Evolutionary conservation across 2,113 vertebrate genomes (phyloP).

Genomic region (Hylia prasina): DNA sequence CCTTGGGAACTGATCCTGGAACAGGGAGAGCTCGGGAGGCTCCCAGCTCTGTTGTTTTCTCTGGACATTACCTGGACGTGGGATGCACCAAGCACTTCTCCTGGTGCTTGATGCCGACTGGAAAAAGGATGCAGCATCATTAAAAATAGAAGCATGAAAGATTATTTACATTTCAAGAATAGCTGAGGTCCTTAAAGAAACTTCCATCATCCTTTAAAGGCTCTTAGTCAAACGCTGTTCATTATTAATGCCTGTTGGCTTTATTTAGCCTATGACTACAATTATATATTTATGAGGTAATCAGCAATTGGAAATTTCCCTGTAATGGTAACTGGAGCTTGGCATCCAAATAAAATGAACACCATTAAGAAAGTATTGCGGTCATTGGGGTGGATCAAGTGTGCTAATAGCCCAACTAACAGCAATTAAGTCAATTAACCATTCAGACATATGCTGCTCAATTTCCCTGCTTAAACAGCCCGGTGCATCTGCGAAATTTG

Average conservation of each 20-base stretch:
- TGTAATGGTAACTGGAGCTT: conserved; percentile 83
- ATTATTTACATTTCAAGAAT: conserved; percentile 71
- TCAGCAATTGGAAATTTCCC: conserved; percentile 82
- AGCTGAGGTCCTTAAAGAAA: conserved; percentile 54
- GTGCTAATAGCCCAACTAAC: conserved; percentile 80
- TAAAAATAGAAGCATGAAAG: conserved; percentile 68
- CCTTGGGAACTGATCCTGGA: background rate
- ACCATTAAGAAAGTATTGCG: conserved; percentile 76
- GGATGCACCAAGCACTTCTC: background rate
- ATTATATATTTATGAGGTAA: conserved; percentile 83
- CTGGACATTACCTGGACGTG: background rate
- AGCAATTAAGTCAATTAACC: conserved; percentile 86
- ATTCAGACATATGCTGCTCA: conserved; percentile 79
- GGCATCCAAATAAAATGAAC: conserved; percentile 74
- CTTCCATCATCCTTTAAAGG: conserved; percentile 52
- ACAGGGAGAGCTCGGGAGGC: rapidly evolving
- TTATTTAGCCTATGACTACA: conserved; percentile 77
- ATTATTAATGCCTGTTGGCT: conserved; percentile 76
- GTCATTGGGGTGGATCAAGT: conserved; percentile 81
- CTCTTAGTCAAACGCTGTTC: conserved; percentile 60
- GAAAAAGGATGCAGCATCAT: conserved; percentile 43
- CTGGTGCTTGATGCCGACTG: background rate
- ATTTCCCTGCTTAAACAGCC: conserved; percentile 72
- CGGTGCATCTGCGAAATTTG: conserved; percentile 65
- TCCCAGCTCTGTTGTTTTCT: background rate